Evolutionary conservation across 2,888 invertebrate species (phyloP), one percentile per base, ranked within the genome.

Genomic region (Hemaris fuciformis): DNA sequence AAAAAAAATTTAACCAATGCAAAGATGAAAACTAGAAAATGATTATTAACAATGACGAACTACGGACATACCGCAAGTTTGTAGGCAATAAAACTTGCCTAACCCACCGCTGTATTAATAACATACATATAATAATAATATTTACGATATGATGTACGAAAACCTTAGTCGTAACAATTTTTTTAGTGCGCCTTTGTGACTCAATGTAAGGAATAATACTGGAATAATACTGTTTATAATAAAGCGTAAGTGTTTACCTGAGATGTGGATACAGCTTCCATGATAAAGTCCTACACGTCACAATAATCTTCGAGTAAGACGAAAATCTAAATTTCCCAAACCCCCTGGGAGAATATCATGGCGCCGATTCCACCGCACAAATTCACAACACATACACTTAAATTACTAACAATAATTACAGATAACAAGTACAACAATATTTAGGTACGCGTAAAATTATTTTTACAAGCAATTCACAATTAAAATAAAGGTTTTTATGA

Each of bases 241-340:
- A 43, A 27, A 10, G n/a, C n/a, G 31, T 38, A 23, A 48, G 23
- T 66, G 69, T 72, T 71, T 45, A 75, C 75, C 31, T 64, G 62
- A 56, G 62, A 66, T 67, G 70, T 68, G 64, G 61, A 62, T 61
- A 72, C 63, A 61, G 62, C 38, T 42, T 59, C 57, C 38, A 42
- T 68, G 62, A 64, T 61, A 60, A 62, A 41, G 60, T 62, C 63
- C 7, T 53, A 77, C 77, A 80, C 84, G 84, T 84, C 84, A 84
- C 77, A 73, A 53, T 20, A 38, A 38, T 38, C 3, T 6, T 20
- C 18, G 20, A 43, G 18, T 27, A 31, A 18, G 27, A 7, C n/a
- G 25, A 20, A 4, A 38, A 53, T 53, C 18, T 31, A 15, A 18
- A 18, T 8, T 18, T 23, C 23, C 8, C 20, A 42, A 42, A 15